These are phyloP conservation scores for Zaprionus kolodkinae DNA, from an alignment of 1,140 invertebrate genomes.

Conservation along the genomic window DNA sequence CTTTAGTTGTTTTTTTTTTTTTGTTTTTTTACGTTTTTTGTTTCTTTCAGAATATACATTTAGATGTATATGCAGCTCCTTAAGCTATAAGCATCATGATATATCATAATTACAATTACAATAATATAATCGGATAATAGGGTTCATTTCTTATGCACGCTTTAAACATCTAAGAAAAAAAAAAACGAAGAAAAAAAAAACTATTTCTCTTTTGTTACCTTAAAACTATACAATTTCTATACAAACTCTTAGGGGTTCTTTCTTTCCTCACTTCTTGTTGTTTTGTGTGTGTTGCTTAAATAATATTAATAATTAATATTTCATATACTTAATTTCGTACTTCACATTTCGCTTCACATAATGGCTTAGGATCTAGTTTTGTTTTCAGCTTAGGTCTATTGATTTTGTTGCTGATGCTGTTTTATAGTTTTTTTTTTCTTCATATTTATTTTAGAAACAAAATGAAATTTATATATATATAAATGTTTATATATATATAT, in stretches of 20 bases:
- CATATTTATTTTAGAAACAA: conserved; percentile 76
- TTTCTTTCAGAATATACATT: conserved; percentile 12
- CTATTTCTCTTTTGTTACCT: conserved; percentile 27
- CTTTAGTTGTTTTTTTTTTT: conserved; percentile 1
- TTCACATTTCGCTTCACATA: conserved; percentile 65
- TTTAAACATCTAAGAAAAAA: conserved; percentile 39
- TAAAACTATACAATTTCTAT: conserved; percentile 38
- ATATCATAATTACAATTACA: conserved; percentile 21
- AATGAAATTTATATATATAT: conserved; percentile 52
- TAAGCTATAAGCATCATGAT: conserved; percentile 38
- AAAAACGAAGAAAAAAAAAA: conserved; percentile 26
- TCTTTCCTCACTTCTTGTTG: not conserved
- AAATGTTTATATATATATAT: conserved; percentile 20
- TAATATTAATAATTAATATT: conserved; percentile 40
- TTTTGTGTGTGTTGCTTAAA: conserved; percentile 16
- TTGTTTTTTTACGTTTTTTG: not conserved
- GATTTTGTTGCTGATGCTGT: conserved; percentile 16
- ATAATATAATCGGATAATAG: conserved; percentile 34
- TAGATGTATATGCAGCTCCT: conserved; percentile 37
- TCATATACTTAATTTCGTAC: conserved; percentile 67
- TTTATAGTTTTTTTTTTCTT: conserved; percentile 35
- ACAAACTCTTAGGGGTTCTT: conserved; percentile 23
- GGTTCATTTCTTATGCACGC: conserved; percentile 5
- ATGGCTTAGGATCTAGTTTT: conserved; percentile 34
- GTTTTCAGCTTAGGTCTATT: conserved; percentile 14